Base-by-base conservation (phyloP, 2,113 vertebrate species). In the Puffinus mauretanicus region DNA sequence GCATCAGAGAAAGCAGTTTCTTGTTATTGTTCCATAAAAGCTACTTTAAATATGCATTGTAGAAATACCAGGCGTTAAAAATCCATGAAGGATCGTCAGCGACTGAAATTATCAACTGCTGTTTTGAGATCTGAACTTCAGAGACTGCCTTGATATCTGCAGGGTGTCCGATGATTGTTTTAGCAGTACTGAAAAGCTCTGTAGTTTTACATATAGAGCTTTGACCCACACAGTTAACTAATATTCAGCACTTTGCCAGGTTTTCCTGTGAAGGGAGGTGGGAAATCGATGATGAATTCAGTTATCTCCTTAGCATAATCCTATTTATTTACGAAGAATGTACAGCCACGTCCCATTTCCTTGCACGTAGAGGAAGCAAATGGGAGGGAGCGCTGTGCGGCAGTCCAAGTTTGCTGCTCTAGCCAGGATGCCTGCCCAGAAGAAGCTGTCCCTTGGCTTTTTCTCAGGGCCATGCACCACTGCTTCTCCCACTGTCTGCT, bases 401-500 rank as follows among this genome's bases (percentile, higher is more conserved):
- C 91, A 57, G 82, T 87, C 97, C 91, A 96, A 96, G 94, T 85
- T 90, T 82, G 80, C 96, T 93, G 91, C 95, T 97, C 70, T 38
- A 88, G 92, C 80, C 90, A 96, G 95, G 73, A 96, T 82, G 75
- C 94, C 40, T 95, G 96, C 94, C 95, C 95, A 97, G 93, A 95
- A 96, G 94, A 96, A 96, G 91, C 91, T 95, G 94, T 96, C 96
- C 91, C 91, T 95, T 97, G 96, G 94, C 96, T 95, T 95, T 83
- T 87, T 85, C 95, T 96, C 94, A 91, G 94, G 90, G 95, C 95
- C 70, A 82, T 94, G 92, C 91, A 94, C 94, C 91, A 89, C 93
- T 95, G 91, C 95, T 96, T 94, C 95, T 97, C 91, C 97, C 93
- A 93, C 96, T 95, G 96, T 95, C 96, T 97, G 96, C 94, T 97